phyloP scores from a whole-genome alignment of 1,140 invertebrate species.

The Prorops nasuta region DNA sequence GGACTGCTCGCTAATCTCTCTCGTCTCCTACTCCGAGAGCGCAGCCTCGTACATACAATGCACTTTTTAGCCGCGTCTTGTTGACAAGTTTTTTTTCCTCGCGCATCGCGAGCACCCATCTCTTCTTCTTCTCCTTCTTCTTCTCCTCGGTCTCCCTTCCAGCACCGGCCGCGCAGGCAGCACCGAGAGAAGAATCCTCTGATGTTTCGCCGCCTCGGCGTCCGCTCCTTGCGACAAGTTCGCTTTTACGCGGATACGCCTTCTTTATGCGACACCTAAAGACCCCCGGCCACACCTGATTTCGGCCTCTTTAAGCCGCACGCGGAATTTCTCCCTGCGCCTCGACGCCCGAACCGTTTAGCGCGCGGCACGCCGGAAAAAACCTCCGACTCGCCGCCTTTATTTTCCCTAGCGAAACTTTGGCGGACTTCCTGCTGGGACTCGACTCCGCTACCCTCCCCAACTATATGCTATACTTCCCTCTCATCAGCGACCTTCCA shows the following conservation, averaged over 20 bases:
- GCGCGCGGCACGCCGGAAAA: too few relatives aligned
- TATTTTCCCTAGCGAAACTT: too few relatives aligned
- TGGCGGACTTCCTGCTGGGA: too few relatives aligned
- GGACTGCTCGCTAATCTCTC: slow-evolving; percentile 36
- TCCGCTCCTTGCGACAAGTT: slow-evolving; percentile 39
- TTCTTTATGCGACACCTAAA: slow-evolving; percentile 47
- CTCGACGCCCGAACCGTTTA: not conserved
- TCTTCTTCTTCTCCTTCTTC: slow-evolving; percentile 1
- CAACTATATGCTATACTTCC: too few relatives aligned
- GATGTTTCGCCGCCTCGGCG: slow-evolving; percentile 44
- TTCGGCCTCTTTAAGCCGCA: slow-evolving; percentile 23
- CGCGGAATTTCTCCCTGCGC: slow-evolving; percentile 38
- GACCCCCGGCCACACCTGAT: slow-evolving; percentile 45
- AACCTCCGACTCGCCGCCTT: too few relatives aligned
- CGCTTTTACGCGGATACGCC: slow-evolving; percentile 49
- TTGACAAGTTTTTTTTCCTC: slow-evolving; percentile 36
- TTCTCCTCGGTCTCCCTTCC: not conserved
- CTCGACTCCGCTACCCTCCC: too few relatives aligned
- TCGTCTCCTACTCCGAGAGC: slow-evolving; percentile 3
- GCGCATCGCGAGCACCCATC: slow-evolving; percentile 16
- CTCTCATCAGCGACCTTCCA: too few relatives aligned
- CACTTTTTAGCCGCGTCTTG: slow-evolving; percentile 33
- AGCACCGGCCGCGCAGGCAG: not conserved
- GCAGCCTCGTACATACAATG: slow-evolving; percentile 26
- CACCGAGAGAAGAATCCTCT: slow-evolving; percentile 20